Evolutionary conservation across 1,140 invertebrate species (phyloP), one percentile per base, ranked within the genome.

Genomic region (Leptinotarsa defecta): DNA sequence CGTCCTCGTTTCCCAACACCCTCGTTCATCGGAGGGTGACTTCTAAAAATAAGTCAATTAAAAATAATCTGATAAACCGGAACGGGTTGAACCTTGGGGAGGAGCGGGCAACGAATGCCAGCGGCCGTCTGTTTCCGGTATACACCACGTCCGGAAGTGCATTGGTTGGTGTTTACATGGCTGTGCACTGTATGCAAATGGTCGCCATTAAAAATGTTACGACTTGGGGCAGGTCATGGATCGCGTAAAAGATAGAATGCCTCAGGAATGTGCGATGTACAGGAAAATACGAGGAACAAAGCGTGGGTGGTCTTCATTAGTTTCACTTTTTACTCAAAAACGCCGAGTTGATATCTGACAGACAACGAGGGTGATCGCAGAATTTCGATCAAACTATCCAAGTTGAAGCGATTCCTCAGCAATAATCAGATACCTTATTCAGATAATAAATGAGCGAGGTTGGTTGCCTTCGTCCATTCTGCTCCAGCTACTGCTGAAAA

Each of bases 81-180:
- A 68, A 68, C 67, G 67, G 67, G 67, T 68, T 68, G 34, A 68
- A 48, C 24, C 67, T 15, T 5, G 43, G 67, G 67, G 34, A 13
- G n/a, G 67, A 34, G 34, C 27, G 43, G 15, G 17, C 24, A 78
- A 79, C 79, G 77, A 81, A 79, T 79, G 76, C 77, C 76, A 69
- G 78, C 79, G 73, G 73, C 76, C 70, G 74, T 75, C 78, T 80
- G 72, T 82, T 78, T 82, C 81, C 81, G 80, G 81, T 81, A 81
- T 76, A 81, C 80, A 81, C 80, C 81, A 77, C 77, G 76, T 74
- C 76, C 80, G 81, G 81, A 82, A 81, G 80, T 81, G 81, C 80
- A 81, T 64, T 78, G 80, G 75, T 80, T 82, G 78, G 78, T 79
- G 81, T 80, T 80, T 82, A 79, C 79, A 80, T 79, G 79, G 76